phyloP scores from a whole-genome alignment of 35 echinoderm and acorn worm species.

The Holothuria glaberrima region DNA sequence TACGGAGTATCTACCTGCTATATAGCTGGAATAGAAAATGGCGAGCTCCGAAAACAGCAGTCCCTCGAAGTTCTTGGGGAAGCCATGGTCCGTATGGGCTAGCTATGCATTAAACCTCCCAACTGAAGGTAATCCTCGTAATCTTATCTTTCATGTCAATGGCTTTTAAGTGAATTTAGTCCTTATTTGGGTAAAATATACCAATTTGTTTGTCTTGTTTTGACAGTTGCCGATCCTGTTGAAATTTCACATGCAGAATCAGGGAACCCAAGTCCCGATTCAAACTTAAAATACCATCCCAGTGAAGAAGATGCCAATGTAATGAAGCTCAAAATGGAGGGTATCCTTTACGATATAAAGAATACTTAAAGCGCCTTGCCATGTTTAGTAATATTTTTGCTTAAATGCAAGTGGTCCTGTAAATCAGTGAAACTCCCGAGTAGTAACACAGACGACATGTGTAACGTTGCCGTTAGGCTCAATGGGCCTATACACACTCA shows the following conservation, averaged over 20 bases:
- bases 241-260: constrained; percentile 56
- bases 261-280: constrained; percentile 43
- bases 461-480: constrained; percentile 22
- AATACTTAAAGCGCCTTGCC: background rate
- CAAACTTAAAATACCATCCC: constrained; percentile 16
- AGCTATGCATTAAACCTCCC: constrained; percentile 49
- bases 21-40: constrained; percentile 82
- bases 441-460: background rate
- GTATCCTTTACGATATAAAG: constrained; percentile 77
- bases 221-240: constrained; percentile 61
- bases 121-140: constrained; percentile 44
- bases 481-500: background rate
- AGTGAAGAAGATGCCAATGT: constrained; percentile 70
- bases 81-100: constrained; percentile 92
- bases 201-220: constrained; percentile 59
- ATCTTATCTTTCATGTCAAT: constrained; percentile 36
- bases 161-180: constrained; percentile 35
- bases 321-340: constrained; percentile 91
- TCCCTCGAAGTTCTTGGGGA: constrained; percentile 92
- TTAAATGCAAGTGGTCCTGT: background rate
- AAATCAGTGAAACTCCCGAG: background rate
- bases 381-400: constrained; percentile 14
- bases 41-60: constrained; percentile 90
- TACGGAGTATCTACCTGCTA: constrained; percentile 45
- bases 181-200: constrained; percentile 33